Percentiles rank a stretch among this genome's conserved stretches.
These are phyloP conservation scores for Sebastes matsubarae DNA, from an alignment of 2,797 vertebrate species.

Conservation along the genomic window DNA sequence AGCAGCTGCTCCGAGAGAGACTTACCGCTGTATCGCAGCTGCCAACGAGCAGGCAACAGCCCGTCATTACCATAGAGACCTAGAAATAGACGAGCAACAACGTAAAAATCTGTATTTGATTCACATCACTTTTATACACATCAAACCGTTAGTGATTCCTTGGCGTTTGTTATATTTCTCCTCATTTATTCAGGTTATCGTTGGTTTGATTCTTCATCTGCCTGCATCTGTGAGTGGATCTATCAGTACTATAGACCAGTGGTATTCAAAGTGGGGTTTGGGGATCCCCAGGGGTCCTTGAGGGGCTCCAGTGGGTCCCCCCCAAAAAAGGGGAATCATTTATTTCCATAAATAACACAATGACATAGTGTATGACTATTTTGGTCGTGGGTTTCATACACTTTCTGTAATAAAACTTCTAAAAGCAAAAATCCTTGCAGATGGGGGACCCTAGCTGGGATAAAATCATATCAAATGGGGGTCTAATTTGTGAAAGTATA, in stretches of 20 bases:
- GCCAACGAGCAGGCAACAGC: slow-evolving; percentile 86
- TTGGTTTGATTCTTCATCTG: not conserved
- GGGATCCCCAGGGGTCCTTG: too few relatives aligned
- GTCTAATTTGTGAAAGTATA: too few relatives aligned
- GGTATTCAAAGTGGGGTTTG: too few relatives aligned
- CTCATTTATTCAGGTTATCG: not conserved
- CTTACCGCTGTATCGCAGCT: slow-evolving; percentile 85
- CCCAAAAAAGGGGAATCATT: too few relatives aligned
- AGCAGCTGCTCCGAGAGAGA: slow-evolving; percentile 85
- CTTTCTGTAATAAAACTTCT: too few relatives aligned
- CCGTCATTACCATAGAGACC: slow-evolving; percentile 92
- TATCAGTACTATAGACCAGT: not conserved
- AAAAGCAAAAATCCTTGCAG: too few relatives aligned
- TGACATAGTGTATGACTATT: too few relatives aligned
- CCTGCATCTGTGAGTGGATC: not conserved
- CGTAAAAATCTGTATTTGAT: not conserved
- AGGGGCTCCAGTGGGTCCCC: too few relatives aligned
- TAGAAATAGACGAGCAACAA: slow-evolving; percentile 42
- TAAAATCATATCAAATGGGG: too few relatives aligned
- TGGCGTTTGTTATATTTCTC: not conserved
- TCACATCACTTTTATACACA: not conserved
- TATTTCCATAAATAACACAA: too few relatives aligned
- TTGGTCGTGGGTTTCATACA: too few relatives aligned
- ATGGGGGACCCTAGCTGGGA: too few relatives aligned
- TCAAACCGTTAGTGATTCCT: not conserved